Percentiles rank a stretch among this genome's conserved stretches.
Evolutionary conservation across 2,888 invertebrate species (phyloP).

Genomic region (Diarsia dahlii): DNA sequence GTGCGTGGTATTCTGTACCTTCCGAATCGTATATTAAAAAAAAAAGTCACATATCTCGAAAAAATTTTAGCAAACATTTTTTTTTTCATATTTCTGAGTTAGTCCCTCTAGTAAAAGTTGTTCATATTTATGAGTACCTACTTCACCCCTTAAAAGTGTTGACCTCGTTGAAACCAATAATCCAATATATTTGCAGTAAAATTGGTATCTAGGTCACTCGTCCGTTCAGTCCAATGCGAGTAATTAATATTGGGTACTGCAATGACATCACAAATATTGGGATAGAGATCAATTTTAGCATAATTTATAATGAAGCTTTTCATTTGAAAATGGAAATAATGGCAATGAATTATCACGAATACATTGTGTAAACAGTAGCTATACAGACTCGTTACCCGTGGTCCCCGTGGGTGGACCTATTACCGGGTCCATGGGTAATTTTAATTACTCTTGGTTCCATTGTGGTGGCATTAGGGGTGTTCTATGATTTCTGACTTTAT

Average conservation of each 20-base stretch:
- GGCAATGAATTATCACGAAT: slow-evolving; percentile 1
- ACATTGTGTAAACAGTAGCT: not conserved
- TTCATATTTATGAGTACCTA: not conserved
- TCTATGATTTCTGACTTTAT: too few relatives aligned
- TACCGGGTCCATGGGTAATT: too few relatives aligned
- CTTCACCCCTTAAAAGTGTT: not conserved
- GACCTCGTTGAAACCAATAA: not conserved
- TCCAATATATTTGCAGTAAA: not conserved
- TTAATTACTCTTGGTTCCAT: too few relatives aligned
- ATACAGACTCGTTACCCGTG: too few relatives aligned
- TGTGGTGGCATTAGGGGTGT: too few relatives aligned
- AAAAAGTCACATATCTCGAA: too few relatives aligned
- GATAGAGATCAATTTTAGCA: slow-evolving; percentile 14
- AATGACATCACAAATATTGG: slow-evolving; percentile 32
- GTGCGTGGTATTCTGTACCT: too few relatives aligned
- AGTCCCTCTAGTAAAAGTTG: not conserved
- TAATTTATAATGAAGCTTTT: not conserved
- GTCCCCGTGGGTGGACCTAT: too few relatives aligned
- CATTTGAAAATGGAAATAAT: not conserved
- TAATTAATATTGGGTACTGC: slow-evolving; percentile 28
- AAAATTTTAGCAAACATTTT: not conserved
- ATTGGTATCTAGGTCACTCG: not conserved
- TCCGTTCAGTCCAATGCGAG: not conserved
- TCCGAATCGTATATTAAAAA: too few relatives aligned
- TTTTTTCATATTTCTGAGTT: not conserved